phyloP scores from a whole-genome alignment of 1,140 invertebrate species.

The Agraylea sexmaculata region DNA sequence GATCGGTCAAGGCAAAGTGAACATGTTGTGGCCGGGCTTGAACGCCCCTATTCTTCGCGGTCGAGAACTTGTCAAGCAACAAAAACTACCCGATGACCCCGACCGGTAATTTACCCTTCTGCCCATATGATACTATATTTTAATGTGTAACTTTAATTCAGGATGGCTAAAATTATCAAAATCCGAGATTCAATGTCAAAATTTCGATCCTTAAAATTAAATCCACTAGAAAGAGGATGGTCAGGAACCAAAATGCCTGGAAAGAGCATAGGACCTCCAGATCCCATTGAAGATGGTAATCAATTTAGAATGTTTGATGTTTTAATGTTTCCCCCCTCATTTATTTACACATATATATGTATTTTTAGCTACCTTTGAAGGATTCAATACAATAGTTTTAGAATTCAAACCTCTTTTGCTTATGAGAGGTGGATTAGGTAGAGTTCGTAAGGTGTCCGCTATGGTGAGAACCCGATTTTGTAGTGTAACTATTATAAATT shows the following conservation, averaged over 20 bases:
- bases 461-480: conserved; percentile 26
- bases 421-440: conserved; percentile 79
- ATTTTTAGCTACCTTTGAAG: conserved; percentile 67
- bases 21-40: conserved; percentile 86
- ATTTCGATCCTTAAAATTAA: conserved; percentile 48
- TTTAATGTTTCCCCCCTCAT: neutral
- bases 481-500: neutral
- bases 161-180: conserved; percentile 55
- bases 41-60: conserved; percentile 72
- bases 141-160: conserved; percentile 19
- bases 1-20: conserved; percentile 75
- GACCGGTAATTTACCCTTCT: conserved; percentile 37
- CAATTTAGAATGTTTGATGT: neutral
- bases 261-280: conserved; percentile 74
- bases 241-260: conserved; percentile 70
- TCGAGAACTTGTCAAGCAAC: conserved; percentile 57
- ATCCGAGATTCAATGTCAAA: conserved; percentile 59
- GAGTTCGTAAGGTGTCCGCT: conserved; percentile 52
- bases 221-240: conserved; percentile 82
- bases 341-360: conserved; percentile 14
- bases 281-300: conserved; percentile 65
- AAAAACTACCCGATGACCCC: conserved; percentile 56
- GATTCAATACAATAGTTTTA: conserved; percentile 79
- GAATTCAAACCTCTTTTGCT: conserved; percentile 68
- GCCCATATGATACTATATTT: conserved; percentile 1